phyloP scores from a whole-genome alignment of 2,797 vertebrate genomes.

The Cebuella pygmaea region DNA sequence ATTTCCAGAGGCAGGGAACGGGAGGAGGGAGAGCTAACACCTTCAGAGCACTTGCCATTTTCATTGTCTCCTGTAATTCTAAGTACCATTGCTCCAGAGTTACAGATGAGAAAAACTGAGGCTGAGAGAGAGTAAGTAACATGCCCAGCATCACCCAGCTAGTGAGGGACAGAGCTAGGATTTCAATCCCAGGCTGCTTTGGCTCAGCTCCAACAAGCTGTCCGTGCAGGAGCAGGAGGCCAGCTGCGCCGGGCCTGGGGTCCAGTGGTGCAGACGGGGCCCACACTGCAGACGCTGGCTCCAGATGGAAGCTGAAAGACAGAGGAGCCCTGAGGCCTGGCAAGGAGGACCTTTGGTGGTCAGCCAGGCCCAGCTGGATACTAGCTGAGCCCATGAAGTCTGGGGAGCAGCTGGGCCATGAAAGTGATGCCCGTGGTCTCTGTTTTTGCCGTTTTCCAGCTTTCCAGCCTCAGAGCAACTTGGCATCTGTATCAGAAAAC shows the following conservation, averaged over 20 bases:
- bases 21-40: neutral
- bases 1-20: neutral
- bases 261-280: neutral
- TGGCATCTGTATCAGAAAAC: neutral
- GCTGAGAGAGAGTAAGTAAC: neutral
- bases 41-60: neutral
- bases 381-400: neutral
- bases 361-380: neutral
- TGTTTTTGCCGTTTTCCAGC: neutral
- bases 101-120: neutral
- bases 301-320: neutral
- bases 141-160: neutral
- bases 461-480: neutral
- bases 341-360: neutral
- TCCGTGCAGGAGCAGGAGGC: neutral
- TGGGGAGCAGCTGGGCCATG: neutral
- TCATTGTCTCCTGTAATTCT: neutral
- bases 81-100: neutral
- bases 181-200: neutral
- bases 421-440: accelerated
- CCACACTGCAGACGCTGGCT: neutral
- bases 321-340: neutral
- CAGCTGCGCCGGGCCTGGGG: neutral
- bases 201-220: neutral
- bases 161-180: neutral